Evolutionary conservation across 2,888 invertebrate genomes (phyloP), one percentile per base, ranked within the genome.

Genomic region (Coecobrya sp.): DNA sequence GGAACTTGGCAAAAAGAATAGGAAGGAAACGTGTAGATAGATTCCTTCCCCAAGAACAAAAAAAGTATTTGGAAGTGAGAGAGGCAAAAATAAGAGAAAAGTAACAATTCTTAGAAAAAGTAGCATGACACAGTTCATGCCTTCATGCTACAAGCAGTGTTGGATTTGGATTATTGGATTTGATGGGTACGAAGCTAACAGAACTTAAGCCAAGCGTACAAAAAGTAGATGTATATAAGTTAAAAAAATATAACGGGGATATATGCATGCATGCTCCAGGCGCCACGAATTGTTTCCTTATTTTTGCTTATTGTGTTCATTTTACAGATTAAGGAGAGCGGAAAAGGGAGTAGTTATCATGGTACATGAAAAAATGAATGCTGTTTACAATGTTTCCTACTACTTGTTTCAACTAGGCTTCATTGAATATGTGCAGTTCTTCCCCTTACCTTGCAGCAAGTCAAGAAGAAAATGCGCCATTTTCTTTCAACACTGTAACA

Each of bases 91-190:
- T 8, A 81, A 30, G 19, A 59, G 73, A 19, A 62, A 59, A 13
- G 81, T 27, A 36, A 42, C 76, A 87, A 87, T 76, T 87, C 76
- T 13, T 10, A 55, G 42, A 59, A 59, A 68, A 19, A 76, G 68
- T 76, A 68, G 68, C 52, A 25, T 62, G 22, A 84, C 85, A 49
- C 42, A 49, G 68, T 49, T 86, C 68, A 62, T 84, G 84, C 89
- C 42, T 30, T 86, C 68, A 42, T 84, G 89, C 89, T 84, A 84
- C 73, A 79, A 22, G 59, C 27, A 16, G 81, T 5, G 55, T 55
- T 30, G 49, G 49, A 87, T 65, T 59, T 27, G 87, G 82, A 73
- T 84, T 89, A 89, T 89, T 89, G 89, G 84, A 89, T 89, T 89
- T 89, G 84, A 89, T 89, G 19, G 65, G n/a, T 19, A 73, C 8